Evolutionary conservation across 2,797 vertebrate genomes (phyloP).

Genomic region (Parauchenoglanis punctatus): DNA sequence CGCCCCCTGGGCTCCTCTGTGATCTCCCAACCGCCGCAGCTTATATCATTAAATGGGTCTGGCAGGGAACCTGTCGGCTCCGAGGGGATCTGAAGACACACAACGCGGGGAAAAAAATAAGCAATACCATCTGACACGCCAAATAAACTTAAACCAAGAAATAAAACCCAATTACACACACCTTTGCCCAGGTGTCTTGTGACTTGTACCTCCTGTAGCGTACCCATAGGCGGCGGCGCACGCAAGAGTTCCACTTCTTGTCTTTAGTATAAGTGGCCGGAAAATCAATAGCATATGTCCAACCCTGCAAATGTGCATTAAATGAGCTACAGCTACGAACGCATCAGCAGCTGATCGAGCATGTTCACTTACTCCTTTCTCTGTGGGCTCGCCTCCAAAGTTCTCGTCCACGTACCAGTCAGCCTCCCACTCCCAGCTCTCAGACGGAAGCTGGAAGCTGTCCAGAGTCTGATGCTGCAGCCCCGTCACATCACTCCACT

Average conservation of each 20-base stretch:
- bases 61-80: conserved; percentile 78
- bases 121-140: background rate
- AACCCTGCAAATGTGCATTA: conserved; percentile 87
- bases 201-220: conserved; percentile 93
- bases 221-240: conserved; percentile 91
- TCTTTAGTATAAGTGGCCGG: conserved; percentile 93
- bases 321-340: conserved; percentile 20
- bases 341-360: background rate
- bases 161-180: conserved; percentile 29
- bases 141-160: background rate
- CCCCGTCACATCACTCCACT: conserved; percentile 93
- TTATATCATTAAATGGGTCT: conserved; percentile 95
- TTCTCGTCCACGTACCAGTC: conserved; percentile 96
- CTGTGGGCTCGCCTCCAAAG: conserved; percentile 92
- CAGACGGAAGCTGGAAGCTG: conserved; percentile 83
- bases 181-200: conserved; percentile 89
- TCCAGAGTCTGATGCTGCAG: conserved; percentile 85
- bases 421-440: conserved; percentile 95
- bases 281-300: conserved; percentile 95
- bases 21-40: conserved; percentile 92
- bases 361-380: conserved; percentile 85
- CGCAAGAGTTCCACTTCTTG: conserved; percentile 98
- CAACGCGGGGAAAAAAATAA: conserved; percentile 26
- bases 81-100: conserved; percentile 79
- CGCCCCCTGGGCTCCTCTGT: conserved; percentile 87